Conservation (phyloP, 2,888 invertebrate species). For the Sphaerophoria rueppellii region DNA sequence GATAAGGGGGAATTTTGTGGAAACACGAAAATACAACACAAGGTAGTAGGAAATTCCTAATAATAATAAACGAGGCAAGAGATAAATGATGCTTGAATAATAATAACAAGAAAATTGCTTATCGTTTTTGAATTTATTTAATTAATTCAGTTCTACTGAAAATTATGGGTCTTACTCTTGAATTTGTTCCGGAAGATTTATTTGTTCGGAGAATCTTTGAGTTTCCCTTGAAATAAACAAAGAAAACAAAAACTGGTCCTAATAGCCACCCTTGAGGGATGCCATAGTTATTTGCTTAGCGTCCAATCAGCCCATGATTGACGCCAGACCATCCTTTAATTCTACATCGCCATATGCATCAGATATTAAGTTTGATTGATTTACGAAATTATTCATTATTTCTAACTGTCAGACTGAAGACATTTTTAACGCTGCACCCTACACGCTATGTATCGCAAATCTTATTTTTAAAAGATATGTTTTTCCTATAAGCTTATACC, state of each 20-base stretch:
- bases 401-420: not conserved
- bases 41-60: no score
- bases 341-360: not conserved
- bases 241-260: not conserved
- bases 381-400: not conserved
- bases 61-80: no score
- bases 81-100: no score
- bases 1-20: no score
- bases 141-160: no score
- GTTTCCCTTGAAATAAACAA: not conserved
- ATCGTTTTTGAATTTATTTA: no score
- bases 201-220: not conserved
- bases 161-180: no score
- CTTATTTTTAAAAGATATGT: slow-evolving; percentile 7
- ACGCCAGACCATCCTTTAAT: not conserved
- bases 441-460: slow-evolving; percentile 9
- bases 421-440: not conserved
- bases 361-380: slow-evolving; percentile 12
- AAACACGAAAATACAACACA: no score
- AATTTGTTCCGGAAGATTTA: no score
- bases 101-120: no score
- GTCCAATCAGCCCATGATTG: no score
- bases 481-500: not conserved
- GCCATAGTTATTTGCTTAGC: not conserved
- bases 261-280: not conserved